These are phyloP conservation scores for Vollenhovia emeryi DNA, from an alignment of 1,140 invertebrate genomes.

Conservation along the genomic window DNA sequence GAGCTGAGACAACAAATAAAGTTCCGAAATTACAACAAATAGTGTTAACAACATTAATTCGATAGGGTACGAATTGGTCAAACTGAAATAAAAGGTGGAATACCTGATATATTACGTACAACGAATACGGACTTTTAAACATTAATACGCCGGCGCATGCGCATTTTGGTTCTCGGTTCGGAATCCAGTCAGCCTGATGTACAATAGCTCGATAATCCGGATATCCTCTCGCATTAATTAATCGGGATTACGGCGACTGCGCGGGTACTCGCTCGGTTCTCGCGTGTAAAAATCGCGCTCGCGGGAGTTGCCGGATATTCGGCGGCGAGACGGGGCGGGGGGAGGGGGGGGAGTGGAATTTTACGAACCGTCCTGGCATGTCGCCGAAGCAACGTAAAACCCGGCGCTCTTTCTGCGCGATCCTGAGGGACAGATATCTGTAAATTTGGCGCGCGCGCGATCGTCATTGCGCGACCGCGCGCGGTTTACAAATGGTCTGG, in stretches of 20 bases:
- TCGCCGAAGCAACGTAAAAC: constrained; percentile 32
- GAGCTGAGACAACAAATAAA: too few species aligned
- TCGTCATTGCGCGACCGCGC: constrained; percentile 18
- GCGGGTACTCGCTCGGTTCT: not conserved
- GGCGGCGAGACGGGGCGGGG: too few species aligned
- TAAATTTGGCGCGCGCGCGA: constrained; percentile 29
- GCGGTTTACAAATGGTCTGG: constrained; percentile 34
- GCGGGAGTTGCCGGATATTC: constrained; percentile 16
- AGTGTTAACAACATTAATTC: too few species aligned
- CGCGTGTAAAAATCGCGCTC: constrained; percentile 39
- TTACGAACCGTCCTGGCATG: not conserved
- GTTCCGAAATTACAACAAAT: too few species aligned
- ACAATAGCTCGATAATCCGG: not conserved
- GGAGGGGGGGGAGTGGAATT: not conserved
- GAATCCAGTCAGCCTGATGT: constrained; percentile 2
- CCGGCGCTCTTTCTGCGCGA: not conserved
- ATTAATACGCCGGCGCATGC: not conserved
- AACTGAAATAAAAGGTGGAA: too few species aligned
- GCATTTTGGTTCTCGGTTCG: not conserved
- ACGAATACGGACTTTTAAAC: not conserved
- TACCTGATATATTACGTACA: not conserved
- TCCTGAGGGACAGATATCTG: constrained; percentile 33
- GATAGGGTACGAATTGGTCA: too few species aligned
- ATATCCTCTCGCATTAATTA: constrained; percentile 37
- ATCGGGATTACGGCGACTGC: not conserved